Evolutionary conservation across 2,113 vertebrate genomes (phyloP).

Genomic region (Brevimyrus niger): DNA sequence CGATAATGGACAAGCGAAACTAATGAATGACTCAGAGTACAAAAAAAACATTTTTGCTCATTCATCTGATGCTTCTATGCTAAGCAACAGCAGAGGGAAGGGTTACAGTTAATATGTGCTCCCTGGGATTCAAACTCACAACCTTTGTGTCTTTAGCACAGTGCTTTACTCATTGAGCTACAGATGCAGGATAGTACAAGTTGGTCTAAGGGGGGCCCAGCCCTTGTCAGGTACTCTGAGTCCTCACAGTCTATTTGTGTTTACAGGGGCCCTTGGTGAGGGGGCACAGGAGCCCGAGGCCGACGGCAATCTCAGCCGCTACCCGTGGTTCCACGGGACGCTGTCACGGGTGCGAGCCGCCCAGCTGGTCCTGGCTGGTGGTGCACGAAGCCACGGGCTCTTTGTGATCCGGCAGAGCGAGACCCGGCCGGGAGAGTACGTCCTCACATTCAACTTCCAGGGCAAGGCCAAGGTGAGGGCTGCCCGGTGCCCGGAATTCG

Average conservation of each 20-base stretch:
- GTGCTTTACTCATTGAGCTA: not conserved
- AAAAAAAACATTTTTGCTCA: not conserved
- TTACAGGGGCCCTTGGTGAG: slow-evolving; percentile 48
- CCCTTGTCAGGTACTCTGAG: not conserved
- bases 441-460: slow-evolving; percentile 98
- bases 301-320: slow-evolving; percentile 67
- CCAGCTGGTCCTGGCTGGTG: slow-evolving; percentile 85
- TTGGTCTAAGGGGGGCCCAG: not conserved
- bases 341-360: slow-evolving; percentile 85
- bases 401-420: slow-evolving; percentile 97
- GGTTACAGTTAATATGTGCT: not conserved
- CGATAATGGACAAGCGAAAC: not conserved
- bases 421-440: slow-evolving; percentile 87
- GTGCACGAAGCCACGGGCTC: slow-evolving; percentile 79
- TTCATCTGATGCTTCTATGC: not conserved
- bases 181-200: not conserved
- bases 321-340: slow-evolving; percentile 95
- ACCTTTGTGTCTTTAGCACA: not conserved
- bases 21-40: not conserved
- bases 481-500: not conserved
- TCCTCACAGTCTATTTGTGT: not conserved
- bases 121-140: not conserved
- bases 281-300: slow-evolving; percentile 44
- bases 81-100: not conserved
- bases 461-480: slow-evolving; percentile 88